Conservation (phyloP, 2,797 vertebrate species). For the Paguma larvata region DNA sequence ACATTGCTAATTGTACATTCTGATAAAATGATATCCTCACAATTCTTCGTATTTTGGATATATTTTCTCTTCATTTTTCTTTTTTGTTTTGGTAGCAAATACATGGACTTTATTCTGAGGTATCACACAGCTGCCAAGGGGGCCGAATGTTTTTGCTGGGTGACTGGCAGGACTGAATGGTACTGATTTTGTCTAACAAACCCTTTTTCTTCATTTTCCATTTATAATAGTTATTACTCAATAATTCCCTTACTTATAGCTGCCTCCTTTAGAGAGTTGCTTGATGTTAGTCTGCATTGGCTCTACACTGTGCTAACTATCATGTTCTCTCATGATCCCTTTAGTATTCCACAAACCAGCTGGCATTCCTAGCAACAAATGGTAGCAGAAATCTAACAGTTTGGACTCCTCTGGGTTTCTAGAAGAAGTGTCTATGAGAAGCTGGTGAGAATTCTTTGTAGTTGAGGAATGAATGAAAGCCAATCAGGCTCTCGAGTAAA, state of each 20-base stretch:
- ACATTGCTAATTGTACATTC: not conserved
- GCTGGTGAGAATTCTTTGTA: constrained; percentile 6
- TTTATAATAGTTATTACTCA: constrained; percentile 25
- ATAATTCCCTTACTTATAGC: constrained; percentile 19
- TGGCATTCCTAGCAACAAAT: constrained; percentile 19
- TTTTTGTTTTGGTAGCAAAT: not conserved
- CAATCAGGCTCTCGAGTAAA: not conserved
- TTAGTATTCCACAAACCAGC: not conserved
- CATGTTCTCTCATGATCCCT: constrained; percentile 10
- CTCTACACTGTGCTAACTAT: not conserved
- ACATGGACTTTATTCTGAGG: not conserved
- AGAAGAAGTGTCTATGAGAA: constrained; percentile 3
- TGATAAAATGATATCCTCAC: not conserved
- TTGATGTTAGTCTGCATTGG: constrained; percentile 4
- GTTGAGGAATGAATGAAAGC: constrained; percentile 23
- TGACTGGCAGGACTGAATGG: not conserved
- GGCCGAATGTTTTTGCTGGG: constrained; percentile 21
- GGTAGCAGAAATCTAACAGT: not conserved
- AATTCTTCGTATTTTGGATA: not conserved
- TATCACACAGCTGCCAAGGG: not conserved
- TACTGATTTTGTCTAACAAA: not conserved
- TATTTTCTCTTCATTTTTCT: not conserved
- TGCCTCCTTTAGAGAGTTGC: constrained; percentile 24
- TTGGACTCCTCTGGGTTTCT: not conserved
- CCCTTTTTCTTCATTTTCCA: not conserved